These are phyloP conservation scores for Drosophila yooni DNA, from an alignment of 2,888 invertebrate genomes.

Conservation along the genomic window DNA sequence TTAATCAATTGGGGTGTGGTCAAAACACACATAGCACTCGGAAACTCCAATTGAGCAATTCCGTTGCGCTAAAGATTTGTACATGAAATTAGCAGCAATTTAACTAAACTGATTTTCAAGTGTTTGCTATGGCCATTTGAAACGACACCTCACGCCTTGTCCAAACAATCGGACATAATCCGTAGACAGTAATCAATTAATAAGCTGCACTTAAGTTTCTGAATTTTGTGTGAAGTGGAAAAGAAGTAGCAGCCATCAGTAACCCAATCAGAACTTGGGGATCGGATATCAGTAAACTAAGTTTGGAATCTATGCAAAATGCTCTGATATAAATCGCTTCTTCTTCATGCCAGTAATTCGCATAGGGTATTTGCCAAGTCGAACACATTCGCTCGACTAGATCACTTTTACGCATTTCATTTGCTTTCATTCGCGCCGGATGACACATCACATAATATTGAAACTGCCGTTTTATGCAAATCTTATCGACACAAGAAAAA, in stretches of 20 bases:
- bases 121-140: slow-evolving; percentile 31
- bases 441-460: slow-evolving; percentile 41
- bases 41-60: slow-evolving; percentile 41
- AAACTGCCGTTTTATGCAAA: slow-evolving; percentile 67
- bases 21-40: slow-evolving; percentile 13
- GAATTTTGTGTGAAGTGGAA: background rate
- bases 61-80: slow-evolving; percentile 37
- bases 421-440: slow-evolving; percentile 17
- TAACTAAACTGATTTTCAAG: slow-evolving; percentile 39
- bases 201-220: slow-evolving; percentile 2
- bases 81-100: slow-evolving; percentile 53
- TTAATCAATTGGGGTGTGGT: slow-evolving; percentile 52
- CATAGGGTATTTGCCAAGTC: slow-evolving; percentile 9
- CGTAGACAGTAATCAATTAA: background rate
- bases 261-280: background rate
- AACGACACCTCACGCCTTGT: slow-evolving; percentile 29
- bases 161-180: background rate
- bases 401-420: slow-evolving; percentile 13
- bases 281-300: background rate
- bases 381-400: background rate
- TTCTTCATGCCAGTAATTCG: background rate
- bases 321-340: background rate
- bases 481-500: slow-evolving; percentile 20
- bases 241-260: background rate
- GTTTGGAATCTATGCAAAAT: background rate